phyloP scores from a whole-genome alignment of 2,113 vertebrate genomes.

The Rostratula benghalensis region DNA sequence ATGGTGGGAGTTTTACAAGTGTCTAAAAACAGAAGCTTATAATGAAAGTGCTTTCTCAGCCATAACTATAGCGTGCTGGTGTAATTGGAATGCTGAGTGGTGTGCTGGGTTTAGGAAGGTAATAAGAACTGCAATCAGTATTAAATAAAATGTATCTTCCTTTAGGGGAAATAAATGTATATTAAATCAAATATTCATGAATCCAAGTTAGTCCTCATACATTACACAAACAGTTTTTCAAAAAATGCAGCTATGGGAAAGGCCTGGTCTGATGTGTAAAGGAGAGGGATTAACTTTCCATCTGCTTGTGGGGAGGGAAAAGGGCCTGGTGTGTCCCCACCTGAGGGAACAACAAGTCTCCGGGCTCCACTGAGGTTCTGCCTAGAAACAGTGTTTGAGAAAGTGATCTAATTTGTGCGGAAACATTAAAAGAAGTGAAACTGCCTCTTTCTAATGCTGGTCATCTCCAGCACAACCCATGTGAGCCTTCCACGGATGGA shows the following conservation, averaged over 20 bases:
- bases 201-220: constrained; percentile 52
- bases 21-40: constrained; percentile 57
- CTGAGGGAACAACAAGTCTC: background rate
- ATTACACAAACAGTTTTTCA: constrained; percentile 61
- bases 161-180: constrained; percentile 68
- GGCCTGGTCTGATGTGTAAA: background rate
- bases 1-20: constrained; percentile 47
- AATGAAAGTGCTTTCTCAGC: constrained; percentile 72
- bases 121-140: constrained; percentile 73
- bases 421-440: background rate
- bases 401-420: background rate
- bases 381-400: background rate
- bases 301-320: background rate
- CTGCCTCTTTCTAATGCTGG: background rate
- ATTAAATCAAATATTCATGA: constrained; percentile 73
- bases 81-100: constrained; percentile 72
- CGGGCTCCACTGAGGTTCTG: background rate
- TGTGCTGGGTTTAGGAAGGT: constrained; percentile 63
- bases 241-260: background rate
- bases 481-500: background rate
- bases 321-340: background rate
- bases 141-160: constrained; percentile 76
- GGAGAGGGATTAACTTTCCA: background rate
- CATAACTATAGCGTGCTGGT: constrained; percentile 49
- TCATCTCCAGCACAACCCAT: background rate